Base-by-base conservation (phyloP, 2,113 vertebrate genomes). In the Anoplopoma fimbria region DNA sequence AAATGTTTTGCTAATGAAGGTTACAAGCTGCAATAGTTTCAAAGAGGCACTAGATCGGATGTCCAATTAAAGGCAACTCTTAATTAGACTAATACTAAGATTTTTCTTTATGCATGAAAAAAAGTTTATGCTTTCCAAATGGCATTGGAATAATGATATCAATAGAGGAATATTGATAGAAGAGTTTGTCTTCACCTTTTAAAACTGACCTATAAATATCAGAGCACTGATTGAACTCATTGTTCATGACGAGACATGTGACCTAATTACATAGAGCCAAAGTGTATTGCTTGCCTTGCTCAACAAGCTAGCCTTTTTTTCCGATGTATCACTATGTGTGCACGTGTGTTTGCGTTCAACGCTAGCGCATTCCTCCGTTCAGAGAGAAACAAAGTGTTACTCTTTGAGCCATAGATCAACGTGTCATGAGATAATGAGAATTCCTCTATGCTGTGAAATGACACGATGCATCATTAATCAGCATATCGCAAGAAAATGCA, bases 401-500 rank as follows among this genome's bases (percentile, higher is more conserved):
- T 84, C 84, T 75, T 65, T 31, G 67, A 85, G 79, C 74, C 45
- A 77, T 62, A 75, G 81, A 91, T 91, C 89, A 84, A 76, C 36
- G 27, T 84, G 73, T 75, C 86, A 77, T 13, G 57, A 61, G 81
- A 86, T 90, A 91, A 91, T 89, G 90, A 90, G 75, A 77, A 89
- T 90, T 81, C 83, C 81, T 86, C 64, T 49, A 33, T 12, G 79
- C 82, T 60, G 78, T 65, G 69, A 88, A 82, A 89, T 45, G 86
- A 85, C 88, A 87, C 36, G 61, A 89, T 91, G 92, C 91, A 91
- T 93, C 93, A 90, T 94, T 94, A 89, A 94, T 93, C 87, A 86
- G 87, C 88, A 80, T 89, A 84, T 89, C 25, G 92, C 91, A 94
- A 94, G 92, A 89, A 88, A 89, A 90, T 4, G 93, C 89, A 94